A percentile compares a stretch with the other conserved stretches of the same genome.
Conservation (phyloP, 2,797 vertebrate genomes). For the Luscinia megarhynchos region DNA sequence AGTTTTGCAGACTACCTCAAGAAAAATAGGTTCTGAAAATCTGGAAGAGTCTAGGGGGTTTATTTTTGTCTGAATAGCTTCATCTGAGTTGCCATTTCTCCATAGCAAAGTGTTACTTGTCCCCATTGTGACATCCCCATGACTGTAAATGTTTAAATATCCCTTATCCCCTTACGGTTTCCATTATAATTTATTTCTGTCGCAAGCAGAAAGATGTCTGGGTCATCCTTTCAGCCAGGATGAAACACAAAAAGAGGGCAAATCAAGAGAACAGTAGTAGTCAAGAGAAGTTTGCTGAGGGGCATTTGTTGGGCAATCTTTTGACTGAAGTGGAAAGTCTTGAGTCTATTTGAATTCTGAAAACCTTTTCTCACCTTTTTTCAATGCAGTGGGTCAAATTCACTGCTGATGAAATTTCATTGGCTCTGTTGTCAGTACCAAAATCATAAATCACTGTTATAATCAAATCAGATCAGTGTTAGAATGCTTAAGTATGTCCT, state of each 20-base stretch:
- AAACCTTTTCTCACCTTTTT: constrained; percentile 51
- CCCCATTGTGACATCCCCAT: neutral
- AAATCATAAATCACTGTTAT: neutral
- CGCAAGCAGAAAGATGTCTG: neutral
- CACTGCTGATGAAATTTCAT: neutral
- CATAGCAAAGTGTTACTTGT: neutral
- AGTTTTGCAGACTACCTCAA: neutral
- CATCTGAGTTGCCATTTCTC: constrained; percentile 23
- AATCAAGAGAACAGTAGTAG: constrained; percentile 13
- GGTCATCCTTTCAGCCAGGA: constrained; percentile 38
- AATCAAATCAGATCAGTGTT: neutral
- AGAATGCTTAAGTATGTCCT: neutral
- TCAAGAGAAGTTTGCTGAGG: constrained; percentile 13
- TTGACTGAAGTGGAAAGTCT: constrained; percentile 1
- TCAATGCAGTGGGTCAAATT: neutral
- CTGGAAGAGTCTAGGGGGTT: neutral
- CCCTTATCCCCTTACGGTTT: neutral
- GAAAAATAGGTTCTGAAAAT: constrained; percentile 49
- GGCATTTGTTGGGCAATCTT: constrained; percentile 9
- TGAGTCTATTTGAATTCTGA: constrained; percentile 24
- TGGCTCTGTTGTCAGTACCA: neutral
- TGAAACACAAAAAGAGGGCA: neutral
- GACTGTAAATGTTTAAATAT: constrained; percentile 38
- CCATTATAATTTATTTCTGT: constrained; percentile 61
- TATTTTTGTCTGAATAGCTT: constrained; percentile 40